Evolutionary conservation across 2,113 vertebrate species (phyloP), one percentile per base, ranked within the genome.

Genomic region (Trichomycterus rosablanca): DNA sequence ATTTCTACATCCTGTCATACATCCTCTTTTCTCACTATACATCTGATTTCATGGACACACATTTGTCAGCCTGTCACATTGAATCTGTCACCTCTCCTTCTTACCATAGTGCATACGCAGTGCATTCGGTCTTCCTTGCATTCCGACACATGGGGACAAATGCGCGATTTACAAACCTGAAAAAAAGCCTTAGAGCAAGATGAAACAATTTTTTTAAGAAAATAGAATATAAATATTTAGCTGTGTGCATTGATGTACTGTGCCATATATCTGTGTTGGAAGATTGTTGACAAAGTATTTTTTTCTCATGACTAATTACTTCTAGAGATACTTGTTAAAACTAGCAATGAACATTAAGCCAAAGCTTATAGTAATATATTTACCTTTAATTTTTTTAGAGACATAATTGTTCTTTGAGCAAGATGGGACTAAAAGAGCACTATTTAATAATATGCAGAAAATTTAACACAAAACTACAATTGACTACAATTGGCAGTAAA

Each of bases 21-120:
- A 48, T 37, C 10, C 40, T 15, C 60, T 56, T 67, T 66, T 67
- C 59, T 48, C 34, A 62, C 72, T 55, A 59, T 69, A 64, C 62
- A 74, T 80, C 73, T 83, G 66, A 78, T 81, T 80, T 79, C 76
- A 80, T 72, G 79, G 83, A 83, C 81, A 81, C 76, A 76, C 74
- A 76, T 89, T 87, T 85, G 77, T 86, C 86, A 85, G 75, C 69
- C 76, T 80, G 86, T 81, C 83, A 81, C 74, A 80, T 80, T 77
- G 72, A 76, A 83, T 87, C 78, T 76, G 80, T 86, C 84, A 78
- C 76, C 72, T 75, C 67, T 68, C 69, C 57, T 76, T 49, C 74
- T 69, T 43, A 37, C 67, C 77, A 73, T 77, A 71, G 71, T 70
- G 46, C 75, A 67, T 75, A 76, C 74, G 72, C 76, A 59, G 75